Evolutionary conservation across 1,140 invertebrate species (phyloP).

Genomic region (Aphaenogaster floridana): DNA sequence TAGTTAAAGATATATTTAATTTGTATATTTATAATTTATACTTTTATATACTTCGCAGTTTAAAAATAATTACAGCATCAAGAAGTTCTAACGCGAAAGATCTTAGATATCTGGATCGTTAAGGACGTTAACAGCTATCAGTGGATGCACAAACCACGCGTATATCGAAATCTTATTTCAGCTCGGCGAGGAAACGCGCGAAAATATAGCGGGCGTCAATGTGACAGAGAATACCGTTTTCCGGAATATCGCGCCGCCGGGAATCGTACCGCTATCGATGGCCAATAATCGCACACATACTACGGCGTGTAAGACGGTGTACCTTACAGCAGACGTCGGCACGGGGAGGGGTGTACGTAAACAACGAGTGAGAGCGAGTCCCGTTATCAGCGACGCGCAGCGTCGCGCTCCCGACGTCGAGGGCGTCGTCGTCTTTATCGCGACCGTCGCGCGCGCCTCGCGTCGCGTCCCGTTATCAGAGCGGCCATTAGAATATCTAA

Average conservation of each 20-base stretch:
- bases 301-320: constrained; percentile 58
- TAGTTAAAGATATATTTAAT: neutral
- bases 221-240: constrained; percentile 24
- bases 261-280: constrained; percentile 72
- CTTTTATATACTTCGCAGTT: neutral
- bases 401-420: constrained; percentile 79
- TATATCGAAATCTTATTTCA: constrained; percentile 35
- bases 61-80: neutral
- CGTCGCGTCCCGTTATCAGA: constrained; percentile 84
- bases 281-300: constrained; percentile 69
- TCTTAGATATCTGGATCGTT: neutral
- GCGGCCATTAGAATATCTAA: constrained; percentile 87
- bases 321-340: constrained; percentile 61
- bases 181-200: neutral
- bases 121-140: neutral
- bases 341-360: constrained; percentile 77
- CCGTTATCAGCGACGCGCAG: constrained; percentile 85
- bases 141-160: neutral
- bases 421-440: constrained; percentile 85
- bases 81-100: neutral
- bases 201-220: constrained; percentile 28
- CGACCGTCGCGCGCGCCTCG: constrained; percentile 71
- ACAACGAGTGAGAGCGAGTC: constrained; percentile 79
- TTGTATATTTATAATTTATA: constrained; percentile 8
- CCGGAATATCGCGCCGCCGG: constrained; percentile 54